Evolutionary conservation across 2,888 invertebrate genomes (phyloP).

Genomic region (Drosophila parthenogenetica): DNA sequence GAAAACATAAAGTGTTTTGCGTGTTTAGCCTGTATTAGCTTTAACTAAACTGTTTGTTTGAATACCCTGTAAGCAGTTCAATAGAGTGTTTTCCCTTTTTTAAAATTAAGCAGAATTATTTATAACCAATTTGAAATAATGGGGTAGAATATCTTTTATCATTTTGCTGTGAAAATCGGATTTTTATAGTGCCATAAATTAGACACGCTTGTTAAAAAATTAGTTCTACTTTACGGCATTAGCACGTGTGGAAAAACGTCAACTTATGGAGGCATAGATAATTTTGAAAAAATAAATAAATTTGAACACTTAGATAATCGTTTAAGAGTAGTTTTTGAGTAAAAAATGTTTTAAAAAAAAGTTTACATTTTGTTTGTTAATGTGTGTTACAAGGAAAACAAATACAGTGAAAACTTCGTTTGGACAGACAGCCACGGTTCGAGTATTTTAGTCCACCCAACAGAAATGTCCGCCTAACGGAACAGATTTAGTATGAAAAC

Average conservation of each 20-base stretch:
- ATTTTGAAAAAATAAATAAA: not conserved
- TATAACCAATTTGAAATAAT: not conserved
- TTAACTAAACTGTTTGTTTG: slow-evolving; percentile 24
- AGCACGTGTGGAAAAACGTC: slow-evolving; percentile 11
- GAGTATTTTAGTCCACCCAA: too few species aligned
- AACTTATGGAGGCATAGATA: slow-evolving; percentile 4
- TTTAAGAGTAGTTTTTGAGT: too few species aligned
- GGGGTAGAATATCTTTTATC: not conserved
- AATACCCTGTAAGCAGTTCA: not conserved
- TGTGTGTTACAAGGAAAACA: too few species aligned
- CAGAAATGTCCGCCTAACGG: too few species aligned
- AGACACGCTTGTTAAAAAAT: slow-evolving; percentile 3
- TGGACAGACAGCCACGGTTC: too few species aligned
- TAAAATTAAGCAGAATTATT: too few species aligned
- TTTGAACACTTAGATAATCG: not conserved
- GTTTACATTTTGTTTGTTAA: too few species aligned
- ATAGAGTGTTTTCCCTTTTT: too few species aligned
- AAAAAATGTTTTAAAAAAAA: too few species aligned
- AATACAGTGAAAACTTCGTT: too few species aligned
- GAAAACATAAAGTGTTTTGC: slow-evolving; percentile 20
- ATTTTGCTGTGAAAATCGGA: not conserved
- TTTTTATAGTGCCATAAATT: not conserved
- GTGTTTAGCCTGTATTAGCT: slow-evolving; percentile 17
- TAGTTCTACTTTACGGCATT: slow-evolving; percentile 16
- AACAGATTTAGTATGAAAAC: too few species aligned